phyloP scores from a whole-genome alignment of 2,888 invertebrate species.

The Drosophila heteroneura region DNA sequence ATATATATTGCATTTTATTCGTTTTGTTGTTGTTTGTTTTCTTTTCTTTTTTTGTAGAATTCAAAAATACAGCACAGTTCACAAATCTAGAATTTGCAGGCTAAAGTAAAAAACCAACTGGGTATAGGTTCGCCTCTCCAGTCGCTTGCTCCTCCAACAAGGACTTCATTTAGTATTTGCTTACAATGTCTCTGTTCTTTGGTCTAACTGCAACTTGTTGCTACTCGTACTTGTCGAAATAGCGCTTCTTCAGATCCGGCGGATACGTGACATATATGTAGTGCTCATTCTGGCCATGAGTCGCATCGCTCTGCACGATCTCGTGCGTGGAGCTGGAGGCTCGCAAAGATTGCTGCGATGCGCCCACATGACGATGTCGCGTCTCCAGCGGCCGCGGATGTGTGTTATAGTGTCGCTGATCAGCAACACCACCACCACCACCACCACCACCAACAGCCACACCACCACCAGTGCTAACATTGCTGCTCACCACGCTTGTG shows the following conservation, averaged over 20 bases:
- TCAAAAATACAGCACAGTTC: constrained; percentile 79
- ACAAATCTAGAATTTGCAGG: constrained; percentile 80
- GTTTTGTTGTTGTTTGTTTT: constrained; percentile 12
- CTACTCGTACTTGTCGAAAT: constrained; percentile 88
- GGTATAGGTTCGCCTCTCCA: constrained; percentile 27
- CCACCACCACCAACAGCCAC: constrained; percentile 36
- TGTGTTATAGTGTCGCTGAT: constrained; percentile 78
- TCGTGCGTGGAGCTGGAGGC: constrained; percentile 84
- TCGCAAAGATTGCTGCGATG: constrained; percentile 83
- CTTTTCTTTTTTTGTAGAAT: constrained; percentile 59
- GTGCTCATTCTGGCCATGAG: constrained; percentile 89
- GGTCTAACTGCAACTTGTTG: constrained; percentile 9
- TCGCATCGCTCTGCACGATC: constrained; percentile 85
- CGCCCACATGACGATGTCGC: constrained; percentile 80
- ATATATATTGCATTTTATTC: constrained; percentile 72
- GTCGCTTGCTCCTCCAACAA: constrained; percentile 6
- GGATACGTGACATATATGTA: constrained; percentile 96
- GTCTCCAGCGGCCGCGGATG: constrained; percentile 79
- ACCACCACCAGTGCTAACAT: constrained; percentile 36
- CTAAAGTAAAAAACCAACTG: constrained; percentile 75
- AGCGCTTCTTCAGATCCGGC: constrained; percentile 92
- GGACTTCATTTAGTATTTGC: constrained; percentile 42
- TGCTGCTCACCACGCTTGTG: constrained; percentile 74
- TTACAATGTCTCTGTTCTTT: constrained; percentile 37
- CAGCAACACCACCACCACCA: constrained; percentile 30